Percentiles rank a stretch among this genome's conserved stretches.
phyloP scores from a whole-genome alignment of 2,113 vertebrate genomes.

The Toxotes chatareus region DNA sequence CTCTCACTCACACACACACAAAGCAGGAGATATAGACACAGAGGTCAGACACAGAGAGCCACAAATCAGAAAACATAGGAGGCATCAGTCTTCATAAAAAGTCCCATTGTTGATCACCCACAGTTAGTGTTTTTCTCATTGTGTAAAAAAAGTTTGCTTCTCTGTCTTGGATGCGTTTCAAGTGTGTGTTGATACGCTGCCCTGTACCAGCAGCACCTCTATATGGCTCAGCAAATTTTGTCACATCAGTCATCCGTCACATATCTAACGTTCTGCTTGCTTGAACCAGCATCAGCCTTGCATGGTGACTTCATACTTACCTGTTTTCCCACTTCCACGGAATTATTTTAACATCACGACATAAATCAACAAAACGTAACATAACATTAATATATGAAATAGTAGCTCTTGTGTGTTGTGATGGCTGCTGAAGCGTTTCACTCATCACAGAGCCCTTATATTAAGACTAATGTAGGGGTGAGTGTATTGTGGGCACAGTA shows the following conservation, averaged over 20 bases:
- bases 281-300: neutral
- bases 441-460: constrained; percentile 11
- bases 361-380: neutral
- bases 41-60: neutral
- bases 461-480: neutral
- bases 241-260: constrained; percentile 20
- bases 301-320: neutral
- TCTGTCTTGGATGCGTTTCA: neutral
- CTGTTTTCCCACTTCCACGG: neutral
- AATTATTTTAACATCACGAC: neutral
- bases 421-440: neutral
- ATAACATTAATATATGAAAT: neutral
- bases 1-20: neutral
- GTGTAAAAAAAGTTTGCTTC: neutral
- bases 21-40: neutral
- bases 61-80: neutral
- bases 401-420: neutral
- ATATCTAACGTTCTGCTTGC: constrained; percentile 9
- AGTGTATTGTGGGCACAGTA: neutral
- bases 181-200: constrained; percentile 35
- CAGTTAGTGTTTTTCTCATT: neutral
- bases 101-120: neutral
- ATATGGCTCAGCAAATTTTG: constrained; percentile 8
- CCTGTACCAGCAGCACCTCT: constrained; percentile 42
- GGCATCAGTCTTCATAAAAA: neutral